Conservation (phyloP, 2,888 invertebrate species). For the Schizotus pectinicornis region DNA sequence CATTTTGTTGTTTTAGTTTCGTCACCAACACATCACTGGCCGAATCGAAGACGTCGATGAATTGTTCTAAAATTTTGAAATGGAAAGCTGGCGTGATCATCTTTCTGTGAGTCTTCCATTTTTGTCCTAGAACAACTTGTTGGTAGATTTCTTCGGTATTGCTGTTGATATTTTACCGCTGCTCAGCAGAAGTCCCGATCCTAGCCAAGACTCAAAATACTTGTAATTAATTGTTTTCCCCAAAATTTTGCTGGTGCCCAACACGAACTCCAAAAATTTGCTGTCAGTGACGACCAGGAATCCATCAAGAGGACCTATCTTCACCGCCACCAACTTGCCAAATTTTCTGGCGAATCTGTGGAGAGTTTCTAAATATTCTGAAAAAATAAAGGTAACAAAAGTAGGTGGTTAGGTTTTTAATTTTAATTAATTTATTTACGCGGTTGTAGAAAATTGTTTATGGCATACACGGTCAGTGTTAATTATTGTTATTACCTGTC, state of each 20-base stretch:
- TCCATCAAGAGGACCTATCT: conserved; percentile 1
- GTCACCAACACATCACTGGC: conserved; percentile 65
- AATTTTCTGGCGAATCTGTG: neutral
- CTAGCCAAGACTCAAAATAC: conserved; percentile 47
- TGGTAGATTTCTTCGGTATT: neutral
- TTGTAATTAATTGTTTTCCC: conserved; percentile 44
- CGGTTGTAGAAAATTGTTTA: too few species aligned
- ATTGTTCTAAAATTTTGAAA: conserved; percentile 76
- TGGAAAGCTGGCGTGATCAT: conserved; percentile 80
- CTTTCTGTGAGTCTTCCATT: conserved; percentile 73
- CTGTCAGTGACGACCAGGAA: conserved; percentile 2
- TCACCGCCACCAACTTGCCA: conserved; percentile 2
- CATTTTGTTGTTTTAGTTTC: conserved; percentile 58
- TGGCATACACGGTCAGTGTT: neutral
- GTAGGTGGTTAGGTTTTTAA: neutral
- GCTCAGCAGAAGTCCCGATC: conserved; percentile 47
- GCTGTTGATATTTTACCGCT: conserved; percentile 34
- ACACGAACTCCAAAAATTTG: conserved; percentile 32
- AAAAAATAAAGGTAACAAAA: neutral
- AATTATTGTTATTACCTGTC: neutral
- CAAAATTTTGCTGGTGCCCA: conserved; percentile 40
- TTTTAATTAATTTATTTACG: neutral
- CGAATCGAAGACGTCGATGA: conserved; percentile 71
- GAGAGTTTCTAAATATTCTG: conserved; percentile 7
- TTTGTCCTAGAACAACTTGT: conserved; percentile 51